These are phyloP conservation scores for Ennomos fuscantarius DNA, from an alignment of 2,888 invertebrate genomes.

Conservation along the genomic window DNA sequence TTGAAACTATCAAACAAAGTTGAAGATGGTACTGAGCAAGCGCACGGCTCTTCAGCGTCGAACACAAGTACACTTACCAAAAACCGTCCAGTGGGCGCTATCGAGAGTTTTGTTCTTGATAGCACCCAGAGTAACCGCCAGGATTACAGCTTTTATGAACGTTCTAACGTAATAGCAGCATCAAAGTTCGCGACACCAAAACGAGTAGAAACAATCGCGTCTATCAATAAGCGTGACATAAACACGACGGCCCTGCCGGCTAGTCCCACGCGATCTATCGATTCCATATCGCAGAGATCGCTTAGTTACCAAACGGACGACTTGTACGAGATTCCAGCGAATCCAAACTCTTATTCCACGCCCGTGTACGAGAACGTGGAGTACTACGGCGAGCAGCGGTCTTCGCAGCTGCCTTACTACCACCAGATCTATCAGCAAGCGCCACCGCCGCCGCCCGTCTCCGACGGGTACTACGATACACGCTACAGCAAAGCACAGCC, in stretches of 20 bases:
- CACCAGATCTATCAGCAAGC: constrained; percentile 83
- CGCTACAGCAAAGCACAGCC: constrained; percentile 91
- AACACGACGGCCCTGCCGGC: constrained; percentile 69
- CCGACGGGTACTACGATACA: constrained; percentile 82
- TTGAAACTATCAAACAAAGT: constrained; percentile 81
- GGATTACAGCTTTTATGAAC: constrained; percentile 86
- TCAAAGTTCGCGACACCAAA: constrained; percentile 92
- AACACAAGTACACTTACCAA: constrained; percentile 72
- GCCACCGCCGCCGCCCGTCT: constrained; percentile 67
- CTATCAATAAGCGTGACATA: constrained; percentile 74
- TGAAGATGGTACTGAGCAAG: constrained; percentile 81
- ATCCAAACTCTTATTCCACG: constrained; percentile 70
- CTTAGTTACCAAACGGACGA: constrained; percentile 78
- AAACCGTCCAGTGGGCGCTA: constrained; percentile 86
- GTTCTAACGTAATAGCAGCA: constrained; percentile 90
- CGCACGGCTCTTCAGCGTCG: constrained; percentile 72
- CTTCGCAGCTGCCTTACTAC: constrained; percentile 86
- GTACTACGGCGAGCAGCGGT: constrained; percentile 87
- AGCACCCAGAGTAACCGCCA: constrained; percentile 76
- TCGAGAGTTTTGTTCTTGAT: constrained; percentile 87
- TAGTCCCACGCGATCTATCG: constrained; percentile 87
- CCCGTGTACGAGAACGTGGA: constrained; percentile 93
- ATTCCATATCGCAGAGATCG: constrained; percentile 86
- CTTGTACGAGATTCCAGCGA: constrained; percentile 76
- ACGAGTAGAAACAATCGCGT: constrained; percentile 87